Conservation (phyloP, 2,888 invertebrate genomes). For the Digitonthophagus gazella region DNA sequence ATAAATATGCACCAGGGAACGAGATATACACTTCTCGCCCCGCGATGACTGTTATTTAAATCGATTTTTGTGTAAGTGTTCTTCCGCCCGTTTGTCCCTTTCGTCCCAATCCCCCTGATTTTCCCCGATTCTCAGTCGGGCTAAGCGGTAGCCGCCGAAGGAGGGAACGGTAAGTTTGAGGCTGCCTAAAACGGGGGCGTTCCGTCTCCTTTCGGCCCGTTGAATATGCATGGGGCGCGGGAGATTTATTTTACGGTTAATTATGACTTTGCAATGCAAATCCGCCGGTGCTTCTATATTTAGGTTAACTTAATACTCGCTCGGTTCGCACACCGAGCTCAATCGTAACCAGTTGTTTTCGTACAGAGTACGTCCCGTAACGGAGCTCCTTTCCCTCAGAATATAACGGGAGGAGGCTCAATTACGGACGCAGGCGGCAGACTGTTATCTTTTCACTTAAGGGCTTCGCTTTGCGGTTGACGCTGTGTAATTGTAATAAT, state of each 20-base stretch:
- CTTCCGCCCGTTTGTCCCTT: not conserved
- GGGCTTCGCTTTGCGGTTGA: not conserved
- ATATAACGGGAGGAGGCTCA: not conserved
- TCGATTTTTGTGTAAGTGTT: slow-evolving; percentile 22
- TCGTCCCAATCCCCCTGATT: slow-evolving; percentile 11
- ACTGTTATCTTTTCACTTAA: not conserved
- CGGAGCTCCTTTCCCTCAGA: not conserved
- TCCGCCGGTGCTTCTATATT: slow-evolving; percentile 45
- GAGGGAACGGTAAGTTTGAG: not conserved
- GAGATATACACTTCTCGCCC: slow-evolving; percentile 23
- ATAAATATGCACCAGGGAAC: not conserved
- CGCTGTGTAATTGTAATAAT: not conserved
- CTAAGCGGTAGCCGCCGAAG: not conserved
- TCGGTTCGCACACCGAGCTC: not conserved
- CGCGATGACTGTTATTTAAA: slow-evolving; percentile 28
- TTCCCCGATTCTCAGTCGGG: slow-evolving; percentile 4
- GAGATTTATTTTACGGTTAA: slow-evolving; percentile 47
- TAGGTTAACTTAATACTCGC: slow-evolving; percentile 39
- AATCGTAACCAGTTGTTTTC: not conserved
- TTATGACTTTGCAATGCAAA: slow-evolving; percentile 50
- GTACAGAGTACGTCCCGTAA: not conserved
- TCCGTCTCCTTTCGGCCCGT: slow-evolving; percentile 36
- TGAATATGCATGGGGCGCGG: slow-evolving; percentile 44
- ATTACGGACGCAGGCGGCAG: not conserved
- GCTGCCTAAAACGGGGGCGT: not conserved